phyloP scores from a whole-genome alignment of 2,888 invertebrate species.

The Agonopterix arenella region DNA sequence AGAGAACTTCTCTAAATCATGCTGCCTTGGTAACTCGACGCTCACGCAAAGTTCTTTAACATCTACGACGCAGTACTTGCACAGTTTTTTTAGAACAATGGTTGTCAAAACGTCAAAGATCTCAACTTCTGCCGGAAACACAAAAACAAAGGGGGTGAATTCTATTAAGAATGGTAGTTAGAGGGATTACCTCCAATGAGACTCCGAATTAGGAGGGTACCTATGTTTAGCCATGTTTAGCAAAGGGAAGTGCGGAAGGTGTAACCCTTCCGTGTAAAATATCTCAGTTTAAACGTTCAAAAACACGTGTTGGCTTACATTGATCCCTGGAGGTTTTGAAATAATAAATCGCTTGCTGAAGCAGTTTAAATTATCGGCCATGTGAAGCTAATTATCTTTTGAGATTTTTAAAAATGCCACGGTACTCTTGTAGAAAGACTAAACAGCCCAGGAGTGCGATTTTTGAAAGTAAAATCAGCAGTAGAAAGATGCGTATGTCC shows the following conservation, averaged over 20 bases:
- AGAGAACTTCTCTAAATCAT: slow-evolving; percentile 42
- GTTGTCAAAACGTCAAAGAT: slow-evolving; percentile 47
- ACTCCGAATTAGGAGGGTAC: slow-evolving; percentile 37
- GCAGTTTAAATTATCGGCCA: slow-evolving; percentile 36
- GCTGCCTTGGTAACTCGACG: slow-evolving; percentile 52
- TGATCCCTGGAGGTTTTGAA: slow-evolving; percentile 48
- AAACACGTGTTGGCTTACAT: slow-evolving; percentile 64
- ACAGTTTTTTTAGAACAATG: slow-evolving; percentile 23
- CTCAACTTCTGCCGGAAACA: slow-evolving; percentile 47
- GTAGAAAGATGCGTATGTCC: no score
- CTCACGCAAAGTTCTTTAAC: slow-evolving; percentile 44
- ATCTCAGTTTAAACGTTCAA: slow-evolving; percentile 61
- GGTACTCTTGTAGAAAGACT: no score
- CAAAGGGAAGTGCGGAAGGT: slow-evolving; percentile 47
- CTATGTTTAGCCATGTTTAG: slow-evolving; percentile 46
- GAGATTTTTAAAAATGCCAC: no score
- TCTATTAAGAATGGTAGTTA: slow-evolving; percentile 49
- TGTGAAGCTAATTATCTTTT: neutral
- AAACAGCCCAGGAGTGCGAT: no score
- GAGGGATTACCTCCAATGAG: slow-evolving; percentile 57
- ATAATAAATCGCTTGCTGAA: slow-evolving; percentile 50
- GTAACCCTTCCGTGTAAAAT: slow-evolving; percentile 69
- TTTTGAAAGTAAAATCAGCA: no score
- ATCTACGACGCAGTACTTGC: slow-evolving; percentile 4
- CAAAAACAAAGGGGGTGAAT: slow-evolving; percentile 61